These are phyloP conservation scores for Sceloporus undulatus DNA, from an alignment of 2,113 vertebrate genomes.

Conservation along the genomic window DNA sequence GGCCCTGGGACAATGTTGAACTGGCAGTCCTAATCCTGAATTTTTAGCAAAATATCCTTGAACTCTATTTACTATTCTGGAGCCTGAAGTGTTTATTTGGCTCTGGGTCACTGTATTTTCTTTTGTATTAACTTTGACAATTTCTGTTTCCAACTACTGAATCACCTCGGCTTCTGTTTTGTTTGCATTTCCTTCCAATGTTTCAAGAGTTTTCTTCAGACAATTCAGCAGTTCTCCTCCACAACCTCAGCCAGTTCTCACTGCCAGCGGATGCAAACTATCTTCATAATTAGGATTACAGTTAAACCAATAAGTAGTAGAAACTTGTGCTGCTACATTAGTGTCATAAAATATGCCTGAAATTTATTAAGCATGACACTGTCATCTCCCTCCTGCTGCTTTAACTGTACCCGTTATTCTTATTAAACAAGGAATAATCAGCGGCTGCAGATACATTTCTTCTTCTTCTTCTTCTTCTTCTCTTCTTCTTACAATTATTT, in stretches of 20 bases:
- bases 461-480: too few relatives aligned
- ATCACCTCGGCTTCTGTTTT: neutral
- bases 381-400: neutral
- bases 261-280: neutral
- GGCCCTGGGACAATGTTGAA: too few relatives aligned
- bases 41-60: neutral
- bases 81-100: neutral
- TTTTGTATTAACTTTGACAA: too few relatives aligned
- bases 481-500: neutral
- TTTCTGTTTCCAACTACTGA: neutral
- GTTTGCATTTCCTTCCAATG: neutral
- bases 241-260: neutral
- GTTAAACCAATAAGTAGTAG: neutral
- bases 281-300: neutral
- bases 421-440: neutral
- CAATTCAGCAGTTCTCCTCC: neutral
- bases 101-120: neutral
- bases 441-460: neutral
- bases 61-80: neutral
- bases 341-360: neutral
- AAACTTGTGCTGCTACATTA: neutral
- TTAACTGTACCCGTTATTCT: neutral
- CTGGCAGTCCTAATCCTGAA: neutral
- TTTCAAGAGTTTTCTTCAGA: neutral
- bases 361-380: constrained; percentile 12